A percentile compares a stretch with the other conserved stretches of the same genome.
These are phyloP conservation scores for Laterallus jamaicensis DNA, from an alignment of 2,113 vertebrate genomes.

Conservation along the genomic window DNA sequence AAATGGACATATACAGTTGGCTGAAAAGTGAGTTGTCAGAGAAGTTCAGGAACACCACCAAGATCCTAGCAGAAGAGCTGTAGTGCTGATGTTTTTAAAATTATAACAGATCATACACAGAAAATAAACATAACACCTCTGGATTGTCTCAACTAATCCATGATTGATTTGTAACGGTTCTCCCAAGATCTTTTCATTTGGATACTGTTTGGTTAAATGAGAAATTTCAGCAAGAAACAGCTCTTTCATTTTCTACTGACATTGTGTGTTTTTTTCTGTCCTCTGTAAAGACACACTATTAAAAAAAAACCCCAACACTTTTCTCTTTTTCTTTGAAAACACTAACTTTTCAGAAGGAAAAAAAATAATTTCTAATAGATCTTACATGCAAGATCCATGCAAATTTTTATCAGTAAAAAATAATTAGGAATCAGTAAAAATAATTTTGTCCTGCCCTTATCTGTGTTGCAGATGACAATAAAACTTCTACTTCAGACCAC, in stretches of 20 bases:
- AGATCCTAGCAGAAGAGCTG: neutral
- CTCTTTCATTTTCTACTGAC: neutral
- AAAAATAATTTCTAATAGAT: neutral
- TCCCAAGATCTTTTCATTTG: neutral
- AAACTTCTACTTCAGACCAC: neutral
- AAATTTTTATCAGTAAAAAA: too few species aligned
- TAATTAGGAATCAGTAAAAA: neutral
- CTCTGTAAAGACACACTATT: neutral
- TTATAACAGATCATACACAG: neutral
- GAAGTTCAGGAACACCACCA: neutral
- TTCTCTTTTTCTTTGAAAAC: slow-evolving; percentile 6
- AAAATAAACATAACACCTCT: neutral
- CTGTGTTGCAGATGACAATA: neutral
- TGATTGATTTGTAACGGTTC: neutral
- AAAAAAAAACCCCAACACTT: neutral
- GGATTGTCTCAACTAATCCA: neutral
- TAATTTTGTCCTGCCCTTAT: neutral
- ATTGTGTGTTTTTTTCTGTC: neutral
- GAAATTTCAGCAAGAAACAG: neutral
- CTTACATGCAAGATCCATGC: neutral
- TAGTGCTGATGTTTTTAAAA: neutral
- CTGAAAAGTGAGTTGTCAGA: neutral
- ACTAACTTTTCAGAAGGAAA: neutral
- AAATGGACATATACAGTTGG: neutral
- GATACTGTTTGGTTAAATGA: neutral